phyloP scores from a whole-genome alignment of 2,888 invertebrate species.

The Agrochola lychnidis region DNA sequence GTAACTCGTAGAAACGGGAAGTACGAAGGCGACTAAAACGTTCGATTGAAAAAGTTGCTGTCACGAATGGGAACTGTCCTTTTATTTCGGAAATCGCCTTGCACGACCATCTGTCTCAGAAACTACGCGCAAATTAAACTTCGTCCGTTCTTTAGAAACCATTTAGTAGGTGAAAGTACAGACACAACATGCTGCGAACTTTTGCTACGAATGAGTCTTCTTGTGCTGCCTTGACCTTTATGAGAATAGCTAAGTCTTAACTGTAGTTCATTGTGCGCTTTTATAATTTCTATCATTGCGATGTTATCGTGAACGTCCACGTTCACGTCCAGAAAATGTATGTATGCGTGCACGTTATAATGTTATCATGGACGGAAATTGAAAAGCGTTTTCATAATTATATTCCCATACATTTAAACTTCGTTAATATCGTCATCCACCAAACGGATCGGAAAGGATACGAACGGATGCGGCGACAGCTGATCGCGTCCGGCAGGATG shows the following conservation, averaged over 20 bases:
- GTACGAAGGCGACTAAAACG: slow-evolving; percentile 26
- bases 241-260: not conserved
- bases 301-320: too few species aligned
- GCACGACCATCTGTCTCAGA: slow-evolving; percentile 45
- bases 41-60: slow-evolving; percentile 64
- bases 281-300: too few species aligned
- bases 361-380: too few species aligned
- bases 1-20: not conserved
- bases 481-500: too few species aligned
- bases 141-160: slow-evolving; percentile 38
- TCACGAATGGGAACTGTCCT: slow-evolving; percentile 42
- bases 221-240: not conserved
- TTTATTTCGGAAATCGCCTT: slow-evolving; percentile 52
- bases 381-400: too few species aligned
- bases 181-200: not conserved
- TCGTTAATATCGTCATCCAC: too few species aligned
- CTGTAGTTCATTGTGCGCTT: too few species aligned
- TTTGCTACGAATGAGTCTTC: not conserved
- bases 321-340: too few species aligned
- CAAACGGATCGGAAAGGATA: too few species aligned
- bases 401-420: too few species aligned
- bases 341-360: too few species aligned
- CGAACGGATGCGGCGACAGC: too few species aligned
- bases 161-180: slow-evolving; percentile 14
- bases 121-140: slow-evolving; percentile 59